These are phyloP conservation scores for Cassiopea xamachana DNA, from an alignment of 30 jellyfish, hydroid and myxozoan genomes.

Conservation along the genomic window DNA sequence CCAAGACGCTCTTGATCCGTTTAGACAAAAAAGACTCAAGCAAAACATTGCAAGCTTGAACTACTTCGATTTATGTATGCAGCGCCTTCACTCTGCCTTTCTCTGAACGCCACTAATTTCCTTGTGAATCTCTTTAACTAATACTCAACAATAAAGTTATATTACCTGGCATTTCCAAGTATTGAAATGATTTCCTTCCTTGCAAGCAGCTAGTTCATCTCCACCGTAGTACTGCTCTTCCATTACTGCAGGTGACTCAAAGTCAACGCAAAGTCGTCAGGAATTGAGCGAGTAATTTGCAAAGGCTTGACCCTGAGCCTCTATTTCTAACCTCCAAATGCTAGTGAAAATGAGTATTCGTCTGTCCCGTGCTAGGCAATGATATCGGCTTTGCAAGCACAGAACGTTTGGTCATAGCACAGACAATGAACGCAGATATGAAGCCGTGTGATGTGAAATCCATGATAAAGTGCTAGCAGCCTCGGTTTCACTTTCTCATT, in stretches of 20 bases:
- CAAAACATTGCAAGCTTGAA: too few relatives aligned
- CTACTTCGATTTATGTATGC: too few relatives aligned
- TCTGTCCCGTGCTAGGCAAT: constrained; percentile 8
- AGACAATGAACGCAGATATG: neutral
- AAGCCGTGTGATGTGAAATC: neutral
- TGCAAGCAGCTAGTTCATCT: neutral
- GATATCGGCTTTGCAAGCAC: constrained; percentile 30
- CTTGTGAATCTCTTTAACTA: neutral
- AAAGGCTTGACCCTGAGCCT: neutral
- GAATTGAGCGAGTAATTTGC: neutral
- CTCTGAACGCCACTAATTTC: too few relatives aligned
- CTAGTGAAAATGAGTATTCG: neutral
- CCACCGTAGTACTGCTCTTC: neutral
- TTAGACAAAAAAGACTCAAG: too few relatives aligned
- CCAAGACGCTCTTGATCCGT: too few relatives aligned
- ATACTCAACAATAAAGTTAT: neutral
- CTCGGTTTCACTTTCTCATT: neutral
- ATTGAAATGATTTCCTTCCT: neutral
- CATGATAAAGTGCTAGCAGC: neutral
- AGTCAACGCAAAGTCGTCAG: neutral
- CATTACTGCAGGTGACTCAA: neutral
- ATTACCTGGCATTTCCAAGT: constrained; percentile 19
- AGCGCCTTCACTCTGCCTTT: too few relatives aligned
- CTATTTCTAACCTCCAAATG: neutral
- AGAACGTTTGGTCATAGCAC: neutral